Evolutionary conservation across 2,113 vertebrate genomes (phyloP), one percentile per base, ranked within the genome.

Genomic region (Agelaius phoeniceus): DNA sequence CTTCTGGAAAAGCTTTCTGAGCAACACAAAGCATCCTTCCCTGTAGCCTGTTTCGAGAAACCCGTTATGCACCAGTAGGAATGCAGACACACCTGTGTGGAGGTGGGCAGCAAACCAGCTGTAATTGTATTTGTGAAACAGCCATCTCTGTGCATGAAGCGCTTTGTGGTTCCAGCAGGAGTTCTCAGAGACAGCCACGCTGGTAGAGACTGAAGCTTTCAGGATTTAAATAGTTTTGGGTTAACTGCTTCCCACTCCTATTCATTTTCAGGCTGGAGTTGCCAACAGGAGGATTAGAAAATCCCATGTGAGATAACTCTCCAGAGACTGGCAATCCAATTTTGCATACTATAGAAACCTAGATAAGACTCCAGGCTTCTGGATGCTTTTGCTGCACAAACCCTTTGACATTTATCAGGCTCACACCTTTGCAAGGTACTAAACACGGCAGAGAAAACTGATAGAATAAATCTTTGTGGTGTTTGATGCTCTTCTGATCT

Each of bases 261-360:
- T 90, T 93, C 72, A 62, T 71, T 90, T 81, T 21, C 80, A 79
- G 44, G 22, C 61, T 86, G 88, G 65, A 54, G 21, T 12, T 95
- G 73, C 77, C 85, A 92, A 81, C 41, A 78, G 85, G 80, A 90
- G 68, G 80, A 92, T 89, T 90, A 93, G 86, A 75, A 95, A 94
- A 89, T 89, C 90, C 69, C 10, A 0, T 27, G 41, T 68, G 92
- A 87, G 73, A 72, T 78, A 41, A 87, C 12, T 84, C 93, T 89
- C 76, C 33, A 48, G 92, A 95, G 90, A 82, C 54, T 65, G 55
- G 83, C 79, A 95, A 96, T 93, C 86, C 83, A 72, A 87, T 95
- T 96, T 87, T 94, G 46, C 90, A 84, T 81, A 49, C 61, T 89
- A 52, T 10, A 87, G 57, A 87, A 95, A 68, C 79, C 19, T 78